These are phyloP conservation scores for Oncorhynchus masou DNA, from an alignment of 2,113 vertebrate genomes.

Conservation along the genomic window DNA sequence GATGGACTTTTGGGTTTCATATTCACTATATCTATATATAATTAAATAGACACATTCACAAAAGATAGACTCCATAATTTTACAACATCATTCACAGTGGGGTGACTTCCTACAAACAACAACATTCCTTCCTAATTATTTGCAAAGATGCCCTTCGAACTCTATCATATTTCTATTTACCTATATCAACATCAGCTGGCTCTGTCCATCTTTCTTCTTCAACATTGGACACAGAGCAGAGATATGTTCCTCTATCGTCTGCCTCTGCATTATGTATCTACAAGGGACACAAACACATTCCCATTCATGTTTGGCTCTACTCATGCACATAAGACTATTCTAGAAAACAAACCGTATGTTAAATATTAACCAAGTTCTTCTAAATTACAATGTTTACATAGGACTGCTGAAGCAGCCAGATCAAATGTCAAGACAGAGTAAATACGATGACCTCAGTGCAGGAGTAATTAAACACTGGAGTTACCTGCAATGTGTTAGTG, in stretches of 20 bases:
- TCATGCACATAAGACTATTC: neutral
- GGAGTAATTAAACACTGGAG: conserved; percentile 6
- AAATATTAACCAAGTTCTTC: conserved; percentile 25
- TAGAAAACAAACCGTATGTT: conserved; percentile 3
- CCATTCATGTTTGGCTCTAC: neutral
- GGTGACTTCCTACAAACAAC: neutral
- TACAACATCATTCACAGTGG: neutral
- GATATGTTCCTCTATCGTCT: conserved; percentile 70
- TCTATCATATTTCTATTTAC: conserved; percentile 57
- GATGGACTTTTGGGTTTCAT: neutral
- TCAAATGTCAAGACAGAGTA: conserved; percentile 1
- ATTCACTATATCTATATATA: neutral
- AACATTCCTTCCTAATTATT: neutral
- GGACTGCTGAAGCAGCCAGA: neutral
- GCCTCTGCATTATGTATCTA: conserved; percentile 61
- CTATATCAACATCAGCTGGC: conserved; percentile 72
- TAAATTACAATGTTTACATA: neutral
- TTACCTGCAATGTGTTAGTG: conserved; percentile 72
- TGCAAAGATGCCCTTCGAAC: neutral
- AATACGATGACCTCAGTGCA: conserved; percentile 12
- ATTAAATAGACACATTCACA: neutral
- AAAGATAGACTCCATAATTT: neutral
- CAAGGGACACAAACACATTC: conserved; percentile 22
- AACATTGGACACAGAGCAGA: conserved; percentile 80
- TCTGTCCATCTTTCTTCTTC: conserved; percentile 77